Evolutionary conservation across 2,888 invertebrate species (phyloP).

Genomic region (Dromius quadrimaculatus): DNA sequence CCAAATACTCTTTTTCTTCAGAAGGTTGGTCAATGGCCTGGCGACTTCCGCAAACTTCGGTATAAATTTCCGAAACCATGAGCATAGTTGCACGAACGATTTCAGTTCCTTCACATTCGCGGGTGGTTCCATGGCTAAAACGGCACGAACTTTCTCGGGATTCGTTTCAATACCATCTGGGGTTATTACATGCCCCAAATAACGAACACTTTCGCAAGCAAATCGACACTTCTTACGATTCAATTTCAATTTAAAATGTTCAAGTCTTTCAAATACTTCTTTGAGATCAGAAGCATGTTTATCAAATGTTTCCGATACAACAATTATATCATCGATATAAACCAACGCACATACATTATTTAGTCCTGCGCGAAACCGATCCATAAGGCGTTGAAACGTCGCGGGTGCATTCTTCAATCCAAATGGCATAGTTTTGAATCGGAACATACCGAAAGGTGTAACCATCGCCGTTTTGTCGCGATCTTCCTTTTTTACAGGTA

Average conservation of each 20-base stretch:
- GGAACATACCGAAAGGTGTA: constrained; percentile 24
- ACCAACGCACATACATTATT: constrained; percentile 38
- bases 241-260: constrained; percentile 39
- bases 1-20: constrained; percentile 42
- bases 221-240: constrained; percentile 37
- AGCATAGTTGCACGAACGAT: constrained; percentile 45
- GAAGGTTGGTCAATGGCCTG: neutral
- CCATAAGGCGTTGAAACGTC: constrained; percentile 53
- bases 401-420: constrained; percentile 51
- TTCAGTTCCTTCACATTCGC: constrained; percentile 22
- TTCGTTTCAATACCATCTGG: constrained; percentile 11
- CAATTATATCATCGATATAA: constrained; percentile 52
- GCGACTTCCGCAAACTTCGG: constrained; percentile 34
- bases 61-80: constrained; percentile 40
- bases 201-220: constrained; percentile 4
- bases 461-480: constrained; percentile 17
- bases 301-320: constrained; percentile 47
- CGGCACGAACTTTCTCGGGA: constrained; percentile 14
- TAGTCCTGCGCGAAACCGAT: constrained; percentile 52
- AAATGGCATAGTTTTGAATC: constrained; percentile 51
- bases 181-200: constrained; percentile 19
- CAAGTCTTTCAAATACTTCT: constrained; percentile 49
- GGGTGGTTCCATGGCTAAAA: neutral
- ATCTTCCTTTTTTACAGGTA: neutral
- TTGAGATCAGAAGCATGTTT: constrained; percentile 49